Evolutionary conservation across 2,797 vertebrate species (phyloP), one percentile per base, ranked within the genome.

Genomic region (Decapterus maruadsi): DNA sequence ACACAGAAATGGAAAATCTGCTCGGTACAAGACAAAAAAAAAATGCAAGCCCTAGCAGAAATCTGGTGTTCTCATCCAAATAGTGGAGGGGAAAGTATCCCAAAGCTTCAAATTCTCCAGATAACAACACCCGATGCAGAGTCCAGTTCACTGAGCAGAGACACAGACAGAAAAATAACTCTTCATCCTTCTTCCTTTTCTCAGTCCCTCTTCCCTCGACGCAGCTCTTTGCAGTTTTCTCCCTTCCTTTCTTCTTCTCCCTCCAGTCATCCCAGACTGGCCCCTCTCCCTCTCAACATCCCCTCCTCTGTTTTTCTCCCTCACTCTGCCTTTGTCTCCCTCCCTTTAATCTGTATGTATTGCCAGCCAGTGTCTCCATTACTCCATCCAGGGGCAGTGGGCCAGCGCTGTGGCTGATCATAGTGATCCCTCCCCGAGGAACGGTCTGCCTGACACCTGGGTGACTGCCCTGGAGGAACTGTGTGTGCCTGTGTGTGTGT

Each of bases 351-450:
- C 81, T 80, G 78, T 87, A 82, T 80, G 86, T 89, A 85, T 82
- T 85, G 75, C 72, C 78, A 77, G 88, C 61, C 78, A 72, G 80
- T 68, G 85, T 84, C 78, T 87, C 82, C 80, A 77, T 87, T 76
- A 50, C 42, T 84, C 43, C 84, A 81, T 75, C 59, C 68, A 66
- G 87, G 72, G 87, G 77, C 77, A 79, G 67, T 51, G 73, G 74
- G 81, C 73, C 80, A 82, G 72, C 82, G 85, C 85, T 85, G 75
- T 75, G 88, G 86, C 87, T 89, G 87, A 90, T 93, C 85, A 92
- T 67, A 80, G 88, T 82, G 78, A 90, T 91, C 84, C 77, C 38
- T 89, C 90, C 87, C 82, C n/a, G 65, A 78, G 88, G 89, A 90
- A 60, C 72, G 69, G 78, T 69, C 63, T 77, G 68, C 71, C 85